phyloP scores from a whole-genome alignment of 2,888 invertebrate species.

The Eristalis tenax region DNA sequence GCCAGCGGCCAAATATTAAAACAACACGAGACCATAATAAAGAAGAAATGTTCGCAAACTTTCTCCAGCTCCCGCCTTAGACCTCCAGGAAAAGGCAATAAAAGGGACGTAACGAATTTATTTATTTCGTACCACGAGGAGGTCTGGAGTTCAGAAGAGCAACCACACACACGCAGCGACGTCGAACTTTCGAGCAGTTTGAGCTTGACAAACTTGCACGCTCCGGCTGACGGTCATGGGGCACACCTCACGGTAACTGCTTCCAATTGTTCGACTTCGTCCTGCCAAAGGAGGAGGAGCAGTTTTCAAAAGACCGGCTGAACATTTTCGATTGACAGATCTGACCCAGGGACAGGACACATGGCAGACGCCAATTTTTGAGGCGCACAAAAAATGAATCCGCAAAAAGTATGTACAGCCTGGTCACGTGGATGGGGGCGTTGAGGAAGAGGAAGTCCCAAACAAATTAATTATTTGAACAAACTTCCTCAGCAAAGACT shows the following conservation, averaged over 20 bases:
- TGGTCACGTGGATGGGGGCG: neutral
- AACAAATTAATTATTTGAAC: conserved; percentile 55
- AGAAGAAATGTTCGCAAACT: conserved; percentile 6
- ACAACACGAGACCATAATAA: conserved; percentile 22
- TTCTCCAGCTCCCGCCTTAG: neutral
- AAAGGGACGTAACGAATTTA: conserved; percentile 28
- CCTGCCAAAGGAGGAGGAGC: neutral
- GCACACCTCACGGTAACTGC: conserved; percentile 19
- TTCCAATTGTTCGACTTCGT: neutral
- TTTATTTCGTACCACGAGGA: conserved; percentile 22
- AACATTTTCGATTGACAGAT: conserved; percentile 4
- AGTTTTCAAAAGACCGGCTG: conserved; percentile 2
- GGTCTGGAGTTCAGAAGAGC: neutral
- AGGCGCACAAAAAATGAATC: too few relatives aligned
- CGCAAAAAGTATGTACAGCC: neutral
- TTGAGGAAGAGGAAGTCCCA: neutral
- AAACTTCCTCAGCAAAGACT: neutral
- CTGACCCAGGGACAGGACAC: neutral
- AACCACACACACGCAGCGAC: neutral
- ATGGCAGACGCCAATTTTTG: neutral
- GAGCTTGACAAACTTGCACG: neutral
- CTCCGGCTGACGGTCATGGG: neutral
- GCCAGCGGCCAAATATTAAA: conserved; percentile 3
- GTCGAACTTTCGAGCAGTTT: conserved; percentile 25
- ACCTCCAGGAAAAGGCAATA: conserved; percentile 15